phyloP scores from a whole-genome alignment of 2,113 vertebrate genomes.

The Dasyurus viverrinus region DNA sequence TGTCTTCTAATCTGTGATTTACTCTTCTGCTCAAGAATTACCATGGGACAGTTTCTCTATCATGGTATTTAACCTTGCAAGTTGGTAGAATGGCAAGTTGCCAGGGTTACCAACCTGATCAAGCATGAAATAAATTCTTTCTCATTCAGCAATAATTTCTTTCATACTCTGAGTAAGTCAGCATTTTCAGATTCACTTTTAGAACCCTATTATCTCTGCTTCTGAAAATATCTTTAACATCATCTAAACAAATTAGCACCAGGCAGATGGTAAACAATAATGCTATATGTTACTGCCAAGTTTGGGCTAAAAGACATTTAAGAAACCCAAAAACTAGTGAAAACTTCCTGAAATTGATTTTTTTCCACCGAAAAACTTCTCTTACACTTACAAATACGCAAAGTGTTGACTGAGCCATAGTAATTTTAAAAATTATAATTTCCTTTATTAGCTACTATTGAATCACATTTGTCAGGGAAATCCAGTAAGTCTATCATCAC shows the following conservation, averaged over 20 bases:
- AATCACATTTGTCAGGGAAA: background rate
- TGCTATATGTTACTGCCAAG: background rate
- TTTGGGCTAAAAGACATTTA: background rate
- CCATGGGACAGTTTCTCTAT: slow-evolving; percentile 43
- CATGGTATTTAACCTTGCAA: slow-evolving; percentile 51
- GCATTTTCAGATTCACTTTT: slow-evolving; percentile 29
- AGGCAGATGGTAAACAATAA: background rate
- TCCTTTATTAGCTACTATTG: background rate
- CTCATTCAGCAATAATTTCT: slow-evolving; percentile 62
- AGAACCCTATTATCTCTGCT: background rate
- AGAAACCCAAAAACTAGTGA: background rate
- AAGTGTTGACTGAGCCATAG: background rate
- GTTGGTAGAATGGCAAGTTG: slow-evolving; percentile 69
- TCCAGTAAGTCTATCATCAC: background rate
- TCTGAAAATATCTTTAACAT: slow-evolving; percentile 26
- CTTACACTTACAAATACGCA: background rate
- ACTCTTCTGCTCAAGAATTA: slow-evolving; percentile 36
- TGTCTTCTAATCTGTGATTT: background rate
- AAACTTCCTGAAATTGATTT: background rate
- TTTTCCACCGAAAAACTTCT: background rate
- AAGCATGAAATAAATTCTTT: slow-evolving; percentile 82
- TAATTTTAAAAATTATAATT: background rate
- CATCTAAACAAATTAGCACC: background rate
- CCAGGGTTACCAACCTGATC: slow-evolving; percentile 69
- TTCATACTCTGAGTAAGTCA: slow-evolving; percentile 44